A percentile compares a stretch with the other conserved stretches of the same genome.
These are phyloP conservation scores for Odontophorus gujanensis DNA, from an alignment of 2,113 vertebrate species.

Conservation along the genomic window DNA sequence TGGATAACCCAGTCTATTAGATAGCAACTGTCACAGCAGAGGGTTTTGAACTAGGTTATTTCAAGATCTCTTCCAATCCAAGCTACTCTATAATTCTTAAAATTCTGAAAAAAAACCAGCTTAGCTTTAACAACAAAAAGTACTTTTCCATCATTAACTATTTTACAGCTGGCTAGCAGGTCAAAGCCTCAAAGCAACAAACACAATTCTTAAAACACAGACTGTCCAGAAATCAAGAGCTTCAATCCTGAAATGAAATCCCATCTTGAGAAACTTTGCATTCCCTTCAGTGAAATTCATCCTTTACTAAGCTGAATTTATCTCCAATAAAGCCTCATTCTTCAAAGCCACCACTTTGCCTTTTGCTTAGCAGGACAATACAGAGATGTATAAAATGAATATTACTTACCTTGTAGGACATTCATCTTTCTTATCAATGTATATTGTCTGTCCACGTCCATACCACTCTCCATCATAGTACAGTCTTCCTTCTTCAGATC, in stretches of 20 bases:
- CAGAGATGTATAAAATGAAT: not conserved
- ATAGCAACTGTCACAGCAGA: no score
- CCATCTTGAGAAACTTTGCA: not conserved
- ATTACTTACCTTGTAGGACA: conserved; percentile 89
- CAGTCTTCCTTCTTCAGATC: conserved; percentile 92
- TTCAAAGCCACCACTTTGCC: not conserved
- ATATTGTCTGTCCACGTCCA: conserved; percentile 92
- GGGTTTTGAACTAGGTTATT: no score
- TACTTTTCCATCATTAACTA: not conserved
- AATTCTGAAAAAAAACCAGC: not conserved
- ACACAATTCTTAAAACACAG: not conserved
- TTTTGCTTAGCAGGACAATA: not conserved
- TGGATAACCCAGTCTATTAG: no score
- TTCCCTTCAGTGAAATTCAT: not conserved
- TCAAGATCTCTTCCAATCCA: no score
- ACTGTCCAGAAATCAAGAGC: not conserved
- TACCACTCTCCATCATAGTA: conserved; percentile 97
- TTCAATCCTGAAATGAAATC: not conserved
- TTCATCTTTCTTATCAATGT: conserved; percentile 95
- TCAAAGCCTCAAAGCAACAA: not conserved
- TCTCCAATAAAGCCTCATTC: not conserved
- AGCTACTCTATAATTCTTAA: no score
- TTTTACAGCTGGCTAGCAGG: not conserved
- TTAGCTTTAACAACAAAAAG: not conserved
- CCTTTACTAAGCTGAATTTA: not conserved